phyloP scores from a whole-genome alignment of 2,113 vertebrate genomes.

The Brachirus orientalis region DNA sequence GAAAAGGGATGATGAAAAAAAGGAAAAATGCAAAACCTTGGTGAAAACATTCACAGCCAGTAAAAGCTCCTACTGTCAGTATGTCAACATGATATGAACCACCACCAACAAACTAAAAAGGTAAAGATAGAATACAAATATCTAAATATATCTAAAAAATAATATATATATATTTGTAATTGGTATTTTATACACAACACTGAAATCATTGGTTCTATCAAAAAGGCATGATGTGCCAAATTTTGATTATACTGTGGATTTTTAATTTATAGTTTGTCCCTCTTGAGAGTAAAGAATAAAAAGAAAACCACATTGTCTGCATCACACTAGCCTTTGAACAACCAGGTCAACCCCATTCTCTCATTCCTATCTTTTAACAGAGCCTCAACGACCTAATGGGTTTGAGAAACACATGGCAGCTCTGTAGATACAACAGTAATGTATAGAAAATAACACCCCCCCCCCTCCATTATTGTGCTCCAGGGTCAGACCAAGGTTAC shows the following conservation, averaged over 20 bases:
- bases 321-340: neutral
- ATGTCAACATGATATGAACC: conserved; percentile 11
- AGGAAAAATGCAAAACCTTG: neutral
- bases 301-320: conserved; percentile 31
- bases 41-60: neutral
- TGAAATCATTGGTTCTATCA: too few relatives aligned
- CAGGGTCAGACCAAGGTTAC: conserved; percentile 60
- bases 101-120: neutral
- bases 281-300: conserved; percentile 5
- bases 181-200: too few relatives aligned
- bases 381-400: conserved; percentile 45
- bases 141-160: neutral
- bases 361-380: conserved; percentile 18
- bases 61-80: neutral
- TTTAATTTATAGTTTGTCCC: conserved; percentile 1
- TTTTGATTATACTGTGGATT: too few relatives aligned
- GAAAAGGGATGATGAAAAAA: neutral
- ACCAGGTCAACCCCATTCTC: conserved; percentile 12
- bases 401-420: conserved; percentile 37
- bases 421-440: conserved; percentile 58
- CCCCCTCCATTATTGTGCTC: conserved; percentile 29
- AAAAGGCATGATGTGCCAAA: too few relatives aligned
- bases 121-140: neutral
- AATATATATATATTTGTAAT: too few relatives aligned
- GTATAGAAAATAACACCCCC: conserved; percentile 62